These are phyloP conservation scores for Harpagifer antarcticus DNA, from an alignment of 2,797 vertebrate species.

Conservation along the genomic window DNA sequence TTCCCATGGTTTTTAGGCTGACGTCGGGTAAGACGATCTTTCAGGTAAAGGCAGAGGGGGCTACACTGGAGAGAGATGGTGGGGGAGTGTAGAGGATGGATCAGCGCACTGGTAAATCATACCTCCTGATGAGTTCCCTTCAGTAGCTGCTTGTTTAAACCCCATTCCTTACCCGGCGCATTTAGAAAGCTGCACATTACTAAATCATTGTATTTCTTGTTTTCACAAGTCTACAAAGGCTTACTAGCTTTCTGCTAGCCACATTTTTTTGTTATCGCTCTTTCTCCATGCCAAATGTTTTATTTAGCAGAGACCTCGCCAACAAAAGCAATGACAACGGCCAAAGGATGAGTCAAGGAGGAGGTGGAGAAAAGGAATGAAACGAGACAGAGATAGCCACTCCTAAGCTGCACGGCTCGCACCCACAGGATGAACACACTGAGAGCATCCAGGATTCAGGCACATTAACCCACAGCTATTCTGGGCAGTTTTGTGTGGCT, in stretches of 20 bases:
- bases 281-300: constrained; percentile 74
- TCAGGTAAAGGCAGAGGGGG: constrained; percentile 66
- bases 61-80: constrained; percentile 25
- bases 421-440: constrained; percentile 67
- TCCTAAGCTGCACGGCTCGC: constrained; percentile 63
- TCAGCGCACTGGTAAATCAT: constrained; percentile 67
- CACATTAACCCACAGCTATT: constrained; percentile 78
- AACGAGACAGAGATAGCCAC: constrained; percentile 58
- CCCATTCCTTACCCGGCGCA: constrained; percentile 51
- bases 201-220: constrained; percentile 75
- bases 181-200: constrained; percentile 67
- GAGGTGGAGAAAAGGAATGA: constrained; percentile 41
- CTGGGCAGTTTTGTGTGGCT: constrained; percentile 71
- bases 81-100: constrained; percentile 53
- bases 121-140: constrained; percentile 71
- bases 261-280: constrained; percentile 56
- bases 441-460: constrained; percentile 61
- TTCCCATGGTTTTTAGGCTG: constrained; percentile 78
- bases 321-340: constrained; percentile 68
- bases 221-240: constrained; percentile 73
- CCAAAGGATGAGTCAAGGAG: constrained; percentile 46
- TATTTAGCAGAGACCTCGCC: constrained; percentile 71
- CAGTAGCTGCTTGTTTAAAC: constrained; percentile 71
- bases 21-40: constrained; percentile 75
- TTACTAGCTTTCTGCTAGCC: constrained; percentile 49